Percentiles rank a stretch among this genome's conserved stretches.
phyloP scores from a whole-genome alignment of 1,140 invertebrate species.

The Drosophila carrolli region DNA sequence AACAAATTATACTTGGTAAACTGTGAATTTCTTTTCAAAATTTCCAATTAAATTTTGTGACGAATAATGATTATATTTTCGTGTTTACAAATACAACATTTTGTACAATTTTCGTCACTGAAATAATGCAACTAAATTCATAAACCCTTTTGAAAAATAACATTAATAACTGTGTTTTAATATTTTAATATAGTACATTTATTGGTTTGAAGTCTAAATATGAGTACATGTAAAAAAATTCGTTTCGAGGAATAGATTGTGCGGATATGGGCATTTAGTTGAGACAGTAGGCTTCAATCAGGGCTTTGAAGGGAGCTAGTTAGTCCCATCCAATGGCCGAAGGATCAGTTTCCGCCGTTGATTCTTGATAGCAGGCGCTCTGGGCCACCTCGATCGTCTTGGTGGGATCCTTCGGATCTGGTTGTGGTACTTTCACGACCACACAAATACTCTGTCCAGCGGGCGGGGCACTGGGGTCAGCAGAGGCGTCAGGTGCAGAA shows the following conservation, averaged over 20 bases:
- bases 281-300: slow-evolving; percentile 61
- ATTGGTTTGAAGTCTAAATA: no score
- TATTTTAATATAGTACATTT: slow-evolving; percentile 9
- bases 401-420: slow-evolving; percentile 73
- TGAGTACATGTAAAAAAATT: background rate
- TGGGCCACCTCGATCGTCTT: slow-evolving; percentile 80
- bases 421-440: slow-evolving; percentile 68
- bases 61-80: no score
- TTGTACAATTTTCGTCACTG: no score
- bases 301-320: slow-evolving; percentile 63
- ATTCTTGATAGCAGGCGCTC: slow-evolving; percentile 80
- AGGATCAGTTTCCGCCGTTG: slow-evolving; percentile 57
- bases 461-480: slow-evolving; percentile 55
- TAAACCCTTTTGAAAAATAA: background rate
- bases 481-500: no score
- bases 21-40: no score
- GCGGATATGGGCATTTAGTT: slow-evolving; percentile 23
- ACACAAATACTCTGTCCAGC: slow-evolving; percentile 72
- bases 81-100: no score
- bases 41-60: no score
- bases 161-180: background rate
- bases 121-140: no score
- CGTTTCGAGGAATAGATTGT: slow-evolving; percentile 1
- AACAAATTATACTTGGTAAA: no score
- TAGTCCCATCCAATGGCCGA: slow-evolving; percentile 53